Evolutionary conservation across 2,888 invertebrate genomes (phyloP).

Genomic region (Crepidodera aurea): DNA sequence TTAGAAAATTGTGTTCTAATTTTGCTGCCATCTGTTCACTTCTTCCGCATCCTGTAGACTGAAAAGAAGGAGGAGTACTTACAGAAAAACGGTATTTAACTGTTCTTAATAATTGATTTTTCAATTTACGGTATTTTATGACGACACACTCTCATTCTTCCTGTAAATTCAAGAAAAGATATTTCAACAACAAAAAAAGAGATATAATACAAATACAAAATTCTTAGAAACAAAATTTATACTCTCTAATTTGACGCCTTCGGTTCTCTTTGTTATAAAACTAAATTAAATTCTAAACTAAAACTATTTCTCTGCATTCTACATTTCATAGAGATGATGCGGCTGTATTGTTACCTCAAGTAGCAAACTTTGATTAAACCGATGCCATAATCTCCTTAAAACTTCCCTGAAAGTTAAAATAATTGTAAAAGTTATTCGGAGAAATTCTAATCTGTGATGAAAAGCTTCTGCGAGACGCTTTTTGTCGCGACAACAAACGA

Average conservation of each 20-base stretch:
- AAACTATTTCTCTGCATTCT: slow-evolving; percentile 9
- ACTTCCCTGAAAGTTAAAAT: slow-evolving; percentile 16
- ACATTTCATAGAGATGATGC: slow-evolving; percentile 4
- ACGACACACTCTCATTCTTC: no score
- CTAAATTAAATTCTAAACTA: slow-evolving; percentile 3
- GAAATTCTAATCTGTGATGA: slow-evolving; percentile 24
- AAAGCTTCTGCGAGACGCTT: neutral
- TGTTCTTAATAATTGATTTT: no score
- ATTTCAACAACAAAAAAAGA: no score
- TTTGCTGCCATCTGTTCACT: no score
- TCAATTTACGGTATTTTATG: no score
- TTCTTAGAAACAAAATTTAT: neutral
- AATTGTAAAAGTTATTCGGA: slow-evolving; percentile 17
- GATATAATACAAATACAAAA: neutral
- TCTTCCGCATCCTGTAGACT: no score
- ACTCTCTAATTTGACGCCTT: neutral
- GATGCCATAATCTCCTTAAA: slow-evolving; percentile 19
- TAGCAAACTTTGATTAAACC: slow-evolving; percentile 24
- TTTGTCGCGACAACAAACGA: slow-evolving; percentile 12
- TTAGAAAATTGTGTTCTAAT: no score
- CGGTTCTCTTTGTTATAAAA: neutral
- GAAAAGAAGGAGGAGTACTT: no score
- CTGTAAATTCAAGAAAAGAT: no score
- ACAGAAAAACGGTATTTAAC: no score
- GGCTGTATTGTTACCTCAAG: slow-evolving; percentile 21